phyloP scores from a whole-genome alignment of 2,113 vertebrate species.

The Megatriorchis doriae region DNA sequence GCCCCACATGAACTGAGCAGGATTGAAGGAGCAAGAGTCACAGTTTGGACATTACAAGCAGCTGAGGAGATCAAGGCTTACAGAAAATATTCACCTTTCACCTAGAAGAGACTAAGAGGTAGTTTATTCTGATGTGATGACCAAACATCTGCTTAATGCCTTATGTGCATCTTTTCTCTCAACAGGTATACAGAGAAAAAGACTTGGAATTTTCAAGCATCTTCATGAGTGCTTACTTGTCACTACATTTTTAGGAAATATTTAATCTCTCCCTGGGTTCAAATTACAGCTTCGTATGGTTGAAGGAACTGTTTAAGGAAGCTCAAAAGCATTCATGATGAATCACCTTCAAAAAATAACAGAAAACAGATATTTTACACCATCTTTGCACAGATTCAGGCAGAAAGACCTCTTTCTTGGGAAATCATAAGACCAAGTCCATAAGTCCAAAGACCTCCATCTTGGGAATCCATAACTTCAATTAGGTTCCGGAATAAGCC shows the following conservation, averaged over 20 bases:
- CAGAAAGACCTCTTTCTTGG: not conserved
- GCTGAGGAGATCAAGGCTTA: not conserved
- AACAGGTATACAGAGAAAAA: constrained; percentile 32
- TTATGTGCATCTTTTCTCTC: not conserved
- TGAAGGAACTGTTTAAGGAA: not conserved
- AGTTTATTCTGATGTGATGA: not conserved
- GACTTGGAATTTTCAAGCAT: not conserved
- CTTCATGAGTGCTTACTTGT: not conserved
- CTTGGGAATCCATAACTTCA: not conserved
- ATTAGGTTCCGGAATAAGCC: not conserved
- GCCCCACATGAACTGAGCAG: not conserved
- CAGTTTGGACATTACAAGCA: not conserved
- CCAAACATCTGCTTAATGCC: not conserved
- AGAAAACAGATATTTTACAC: not conserved
- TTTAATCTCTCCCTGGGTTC: not conserved
- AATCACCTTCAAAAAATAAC: not conserved
- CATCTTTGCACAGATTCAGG: not conserved
- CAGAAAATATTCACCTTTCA: not conserved
- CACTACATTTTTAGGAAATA: not conserved
- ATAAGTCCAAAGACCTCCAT: not conserved
- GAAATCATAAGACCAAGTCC: not conserved
- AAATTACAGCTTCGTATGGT: not conserved
- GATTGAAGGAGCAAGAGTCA: not conserved
- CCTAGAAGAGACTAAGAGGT: not conserved
- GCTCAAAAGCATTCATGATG: not conserved